phyloP scores from a whole-genome alignment of 2,797 vertebrate genomes.

The Channa striata region DNA sequence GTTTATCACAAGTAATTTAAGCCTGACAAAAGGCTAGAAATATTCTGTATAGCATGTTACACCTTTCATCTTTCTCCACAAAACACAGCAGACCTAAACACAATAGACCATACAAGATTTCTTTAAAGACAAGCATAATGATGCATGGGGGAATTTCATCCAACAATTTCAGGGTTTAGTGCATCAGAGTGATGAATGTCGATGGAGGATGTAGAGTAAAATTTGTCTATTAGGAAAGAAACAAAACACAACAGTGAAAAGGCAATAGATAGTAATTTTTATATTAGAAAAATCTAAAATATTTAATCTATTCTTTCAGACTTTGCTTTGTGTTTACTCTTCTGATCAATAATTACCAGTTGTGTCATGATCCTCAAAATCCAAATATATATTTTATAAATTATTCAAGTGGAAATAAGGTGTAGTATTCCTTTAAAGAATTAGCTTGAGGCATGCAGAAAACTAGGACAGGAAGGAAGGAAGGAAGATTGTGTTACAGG shows the following conservation, averaged over 20 bases:
- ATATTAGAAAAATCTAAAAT: no score
- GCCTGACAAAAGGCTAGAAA: background rate
- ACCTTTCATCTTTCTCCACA: background rate
- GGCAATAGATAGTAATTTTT: no score
- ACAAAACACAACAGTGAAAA: background rate
- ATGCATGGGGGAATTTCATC: background rate
- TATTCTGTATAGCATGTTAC: background rate
- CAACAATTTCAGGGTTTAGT: background rate
- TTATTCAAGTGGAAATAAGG: background rate
- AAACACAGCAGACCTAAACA: background rate
- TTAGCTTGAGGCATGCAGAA: background rate
- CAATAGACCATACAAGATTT: background rate
- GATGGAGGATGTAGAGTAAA: background rate
- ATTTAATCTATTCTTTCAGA: no score
- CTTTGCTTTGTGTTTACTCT: no score
- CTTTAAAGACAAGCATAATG: background rate
- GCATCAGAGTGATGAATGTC: background rate
- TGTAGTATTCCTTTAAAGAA: background rate
- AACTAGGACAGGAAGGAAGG: conserved; percentile 3
- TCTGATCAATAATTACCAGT: no score
- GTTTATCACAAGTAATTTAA: no score
- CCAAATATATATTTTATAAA: no score
- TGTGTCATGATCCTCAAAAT: no score
- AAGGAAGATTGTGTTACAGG: background rate
- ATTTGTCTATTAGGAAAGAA: background rate